phyloP scores from a whole-genome alignment of 2,113 vertebrate genomes.

The Pachyramphus minor region DNA sequence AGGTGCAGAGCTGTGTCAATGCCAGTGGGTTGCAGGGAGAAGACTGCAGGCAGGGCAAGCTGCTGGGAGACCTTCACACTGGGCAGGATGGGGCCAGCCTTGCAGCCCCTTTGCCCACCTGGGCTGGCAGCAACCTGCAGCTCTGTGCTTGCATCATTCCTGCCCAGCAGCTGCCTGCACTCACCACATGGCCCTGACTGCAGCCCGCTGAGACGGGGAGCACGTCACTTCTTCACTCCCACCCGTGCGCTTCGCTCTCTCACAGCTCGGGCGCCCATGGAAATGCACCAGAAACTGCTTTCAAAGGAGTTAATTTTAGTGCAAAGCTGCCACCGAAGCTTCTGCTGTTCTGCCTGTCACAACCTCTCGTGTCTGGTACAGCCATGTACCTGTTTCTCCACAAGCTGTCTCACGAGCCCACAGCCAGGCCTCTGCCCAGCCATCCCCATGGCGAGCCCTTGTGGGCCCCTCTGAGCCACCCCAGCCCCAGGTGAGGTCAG shows the following conservation, averaged over 20 bases:
- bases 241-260: not conserved
- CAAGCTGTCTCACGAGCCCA: rapidly evolving
- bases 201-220: not conserved
- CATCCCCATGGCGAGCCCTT: rapidly evolving
- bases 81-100: not conserved
- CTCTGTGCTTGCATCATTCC: rapidly evolving
- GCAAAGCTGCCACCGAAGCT: not conserved
- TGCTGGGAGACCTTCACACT: rapidly evolving
- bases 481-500: not conserved
- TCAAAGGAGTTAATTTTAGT: conserved; percentile 9
- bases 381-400: not conserved
- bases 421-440: not conserved
- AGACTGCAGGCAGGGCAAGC: rapidly evolving
- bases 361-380: not conserved
- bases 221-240: not conserved
- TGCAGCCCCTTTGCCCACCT: not conserved
- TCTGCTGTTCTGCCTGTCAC: not conserved
- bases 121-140: not conserved
- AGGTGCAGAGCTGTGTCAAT: rapidly evolving
- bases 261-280: not conserved
- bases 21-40: not conserved
- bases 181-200: not conserved
- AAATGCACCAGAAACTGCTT: conserved; percentile 1
- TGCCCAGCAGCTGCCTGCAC: not conserved
- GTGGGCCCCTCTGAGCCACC: not conserved